These are phyloP conservation scores for Etheostoma spectabile DNA, from an alignment of 2,113 vertebrate species.

Conservation along the genomic window DNA sequence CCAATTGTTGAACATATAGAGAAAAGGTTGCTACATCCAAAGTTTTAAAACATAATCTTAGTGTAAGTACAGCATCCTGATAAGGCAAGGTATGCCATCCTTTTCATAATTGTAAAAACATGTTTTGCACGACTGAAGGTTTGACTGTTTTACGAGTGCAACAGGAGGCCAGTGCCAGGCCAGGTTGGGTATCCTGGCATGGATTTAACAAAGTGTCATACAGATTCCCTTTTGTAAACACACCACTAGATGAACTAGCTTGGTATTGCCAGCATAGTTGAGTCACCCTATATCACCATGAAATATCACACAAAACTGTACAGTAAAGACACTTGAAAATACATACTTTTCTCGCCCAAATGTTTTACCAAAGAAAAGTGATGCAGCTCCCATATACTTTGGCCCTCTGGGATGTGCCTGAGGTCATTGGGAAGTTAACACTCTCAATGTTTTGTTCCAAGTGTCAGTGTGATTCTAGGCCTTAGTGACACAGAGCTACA, in stretches of 20 bases:
- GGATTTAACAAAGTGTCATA: conserved; percentile 43
- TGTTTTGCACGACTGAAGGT: conserved; percentile 5
- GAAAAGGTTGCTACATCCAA: conserved; percentile 30
- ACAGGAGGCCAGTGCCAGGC: conserved; percentile 24
- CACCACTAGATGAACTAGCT: conserved; percentile 25
- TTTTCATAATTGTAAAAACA: conserved; percentile 28
- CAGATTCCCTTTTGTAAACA: conserved; percentile 31
- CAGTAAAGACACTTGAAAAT: neutral
- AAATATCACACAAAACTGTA: conserved; percentile 22
- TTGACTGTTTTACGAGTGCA: conserved; percentile 57
- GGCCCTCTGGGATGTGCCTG: too few relatives aligned
- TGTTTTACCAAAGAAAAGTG: too few relatives aligned
- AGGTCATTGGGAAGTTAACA: too few relatives aligned
- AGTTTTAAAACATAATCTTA: conserved; percentile 44
- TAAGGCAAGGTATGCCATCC: conserved; percentile 34
- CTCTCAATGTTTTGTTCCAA: too few relatives aligned
- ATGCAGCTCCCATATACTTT: too few relatives aligned
- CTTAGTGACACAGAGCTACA: too few relatives aligned
- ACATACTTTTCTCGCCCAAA: too few relatives aligned
- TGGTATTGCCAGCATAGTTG: conserved; percentile 21
- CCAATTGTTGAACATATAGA: conserved; percentile 62
- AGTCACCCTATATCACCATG: conserved; percentile 8
- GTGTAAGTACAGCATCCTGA: conserved; percentile 31
- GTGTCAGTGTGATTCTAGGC: too few relatives aligned
- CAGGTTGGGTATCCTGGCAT: conserved; percentile 4